Percentiles rank a stretch among this genome's conserved stretches.
Evolutionary conservation across 2,888 invertebrate genomes (phyloP).

Genomic region (Campoplex nolae): DNA sequence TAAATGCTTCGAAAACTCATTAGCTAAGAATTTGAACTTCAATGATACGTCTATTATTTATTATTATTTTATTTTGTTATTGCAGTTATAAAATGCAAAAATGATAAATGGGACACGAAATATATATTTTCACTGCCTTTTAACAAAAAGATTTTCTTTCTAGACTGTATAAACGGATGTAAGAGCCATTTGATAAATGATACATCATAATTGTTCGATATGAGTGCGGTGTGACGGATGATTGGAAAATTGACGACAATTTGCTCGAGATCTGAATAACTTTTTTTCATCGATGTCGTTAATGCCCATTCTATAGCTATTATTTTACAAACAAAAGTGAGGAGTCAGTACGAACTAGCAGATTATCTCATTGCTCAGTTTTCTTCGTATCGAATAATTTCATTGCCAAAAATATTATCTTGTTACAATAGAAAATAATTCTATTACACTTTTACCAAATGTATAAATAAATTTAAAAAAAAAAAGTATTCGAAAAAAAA

Average conservation of each 20-base stretch:
- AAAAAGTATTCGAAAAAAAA: not conserved
- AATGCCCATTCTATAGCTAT: not conserved
- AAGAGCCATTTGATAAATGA: not conserved
- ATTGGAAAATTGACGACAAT: not conserved
- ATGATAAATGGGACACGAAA: not conserved
- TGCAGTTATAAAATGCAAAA: not conserved
- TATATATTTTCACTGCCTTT: not conserved
- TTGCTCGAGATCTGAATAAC: not conserved
- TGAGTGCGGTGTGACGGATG: not conserved
- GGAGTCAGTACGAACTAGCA: not conserved
- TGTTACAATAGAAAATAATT: not conserved
- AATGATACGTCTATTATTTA: too few species aligned
- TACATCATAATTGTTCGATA: not conserved
- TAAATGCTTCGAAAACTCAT: too few species aligned
- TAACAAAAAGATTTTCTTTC: not conserved
- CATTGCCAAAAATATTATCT: not conserved
- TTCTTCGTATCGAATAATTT: too few species aligned
- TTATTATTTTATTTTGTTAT: too few species aligned
- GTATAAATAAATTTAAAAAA: not conserved
- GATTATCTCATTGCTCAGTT: too few species aligned
- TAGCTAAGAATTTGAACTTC: too few species aligned
- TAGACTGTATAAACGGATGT: not conserved
- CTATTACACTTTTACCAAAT: too few species aligned
- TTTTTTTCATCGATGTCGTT: not conserved
- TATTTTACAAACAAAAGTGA: not conserved